A percentile compares a stretch with the other conserved stretches of the same genome.
Conservation (phyloP, 1,140 invertebrate genomes). For the Lerema accius region DNA sequence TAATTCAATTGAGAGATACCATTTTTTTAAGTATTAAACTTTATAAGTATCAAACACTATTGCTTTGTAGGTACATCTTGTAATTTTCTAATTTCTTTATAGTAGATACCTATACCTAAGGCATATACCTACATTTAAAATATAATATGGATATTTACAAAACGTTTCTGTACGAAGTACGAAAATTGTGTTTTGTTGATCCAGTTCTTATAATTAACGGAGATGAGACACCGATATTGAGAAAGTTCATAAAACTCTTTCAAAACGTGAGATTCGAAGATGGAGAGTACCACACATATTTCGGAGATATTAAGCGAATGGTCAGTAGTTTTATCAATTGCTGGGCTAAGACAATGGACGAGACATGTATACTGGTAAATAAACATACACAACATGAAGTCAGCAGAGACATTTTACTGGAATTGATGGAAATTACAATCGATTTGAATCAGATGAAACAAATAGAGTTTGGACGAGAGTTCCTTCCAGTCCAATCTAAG, state of each 20-base stretch:
- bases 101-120: no score
- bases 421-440: constrained; percentile 49
- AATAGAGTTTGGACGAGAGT: constrained; percentile 48
- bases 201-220: constrained; percentile 46
- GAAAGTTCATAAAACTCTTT: constrained; percentile 46
- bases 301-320: constrained; percentile 55
- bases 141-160: constrained; percentile 60
- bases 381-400: constrained; percentile 43
- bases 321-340: constrained; percentile 52
- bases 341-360: constrained; percentile 50
- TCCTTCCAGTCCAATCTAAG: constrained; percentile 41
- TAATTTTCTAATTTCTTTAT: no score
- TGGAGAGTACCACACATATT: constrained; percentile 51
- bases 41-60: no score
- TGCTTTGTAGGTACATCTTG: no score
- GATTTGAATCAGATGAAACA: constrained; percentile 45
- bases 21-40: no score
- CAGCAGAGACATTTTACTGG: constrained; percentile 41
- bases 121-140: no score
- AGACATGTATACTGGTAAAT: constrained; percentile 50
- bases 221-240: constrained; percentile 45
- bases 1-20: no score
- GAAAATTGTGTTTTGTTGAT: constrained; percentile 39
- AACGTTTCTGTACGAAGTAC: constrained; percentile 47
- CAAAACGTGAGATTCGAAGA: constrained; percentile 45